Evolutionary conservation across 1,140 invertebrate species (phyloP).

Genomic region (Ditylenchus dipsaci): DNA sequence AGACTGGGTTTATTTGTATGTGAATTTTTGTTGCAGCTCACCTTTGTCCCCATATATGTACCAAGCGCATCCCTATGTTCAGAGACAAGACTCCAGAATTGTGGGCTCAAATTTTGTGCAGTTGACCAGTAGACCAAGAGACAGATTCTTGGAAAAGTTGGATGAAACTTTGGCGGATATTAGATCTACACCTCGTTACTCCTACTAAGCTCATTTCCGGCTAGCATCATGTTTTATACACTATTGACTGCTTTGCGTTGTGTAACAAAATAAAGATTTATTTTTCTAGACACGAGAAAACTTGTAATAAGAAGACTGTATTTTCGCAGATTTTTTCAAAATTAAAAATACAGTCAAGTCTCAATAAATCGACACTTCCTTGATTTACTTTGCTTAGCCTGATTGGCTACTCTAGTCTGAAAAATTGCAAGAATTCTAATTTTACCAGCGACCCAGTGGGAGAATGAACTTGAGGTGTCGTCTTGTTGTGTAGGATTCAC

Average conservation of each 20-base stretch:
- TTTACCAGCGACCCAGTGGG: too few species aligned
- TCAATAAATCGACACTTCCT: too few species aligned
- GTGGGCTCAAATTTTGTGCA: constrained; percentile 53
- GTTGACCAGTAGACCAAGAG: constrained; percentile 39
- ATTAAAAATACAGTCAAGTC: background rate
- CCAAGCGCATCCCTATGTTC: constrained; percentile 16
- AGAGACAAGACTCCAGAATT: constrained; percentile 39
- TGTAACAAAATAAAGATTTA: background rate
- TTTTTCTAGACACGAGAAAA: background rate
- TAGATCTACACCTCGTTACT: constrained; percentile 35
- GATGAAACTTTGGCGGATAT: constrained; percentile 46
- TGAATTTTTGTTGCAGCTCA: constrained; percentile 31
- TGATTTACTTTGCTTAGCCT: too few species aligned
- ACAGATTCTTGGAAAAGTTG: constrained; percentile 47
- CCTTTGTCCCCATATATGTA: constrained; percentile 48
- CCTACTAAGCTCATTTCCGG: background rate
- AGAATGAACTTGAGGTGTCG: too few species aligned
- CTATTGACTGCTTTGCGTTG: background rate
- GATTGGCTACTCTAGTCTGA: too few species aligned
- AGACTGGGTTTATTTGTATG: background rate
- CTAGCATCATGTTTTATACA: too few species aligned
- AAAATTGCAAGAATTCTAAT: too few species aligned
- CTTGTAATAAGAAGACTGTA: background rate
- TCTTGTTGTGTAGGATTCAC: too few species aligned
- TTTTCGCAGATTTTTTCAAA: background rate